These are phyloP conservation scores for Aporophyla lueneburgensis DNA, from an alignment of 2,888 invertebrate species.

Conservation along the genomic window DNA sequence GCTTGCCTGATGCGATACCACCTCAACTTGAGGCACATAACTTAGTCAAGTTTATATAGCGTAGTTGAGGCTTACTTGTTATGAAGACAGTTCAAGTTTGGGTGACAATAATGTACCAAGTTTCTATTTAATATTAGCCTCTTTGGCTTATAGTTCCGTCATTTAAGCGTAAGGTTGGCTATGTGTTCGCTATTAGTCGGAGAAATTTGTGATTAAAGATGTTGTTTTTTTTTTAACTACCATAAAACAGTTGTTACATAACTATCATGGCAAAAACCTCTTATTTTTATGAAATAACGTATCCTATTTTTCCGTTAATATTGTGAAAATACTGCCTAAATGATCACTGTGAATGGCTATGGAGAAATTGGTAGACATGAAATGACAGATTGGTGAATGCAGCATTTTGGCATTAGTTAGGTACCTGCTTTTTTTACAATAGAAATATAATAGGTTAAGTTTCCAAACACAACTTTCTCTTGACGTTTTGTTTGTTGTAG, in stretches of 20 bases:
- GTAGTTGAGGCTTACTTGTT: constrained; percentile 54
- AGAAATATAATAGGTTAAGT: too few relatives aligned
- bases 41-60: constrained; percentile 54
- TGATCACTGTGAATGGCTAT: too few relatives aligned
- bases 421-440: too few relatives aligned
- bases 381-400: too few relatives aligned
- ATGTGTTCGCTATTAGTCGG: constrained; percentile 9
- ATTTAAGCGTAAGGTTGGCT: constrained; percentile 30
- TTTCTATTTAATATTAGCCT: constrained; percentile 63
- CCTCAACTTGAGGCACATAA: constrained; percentile 52
- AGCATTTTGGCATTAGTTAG: too few relatives aligned
- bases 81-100: constrained; percentile 61
- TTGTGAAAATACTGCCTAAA: too few relatives aligned
- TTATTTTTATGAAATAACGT: too few relatives aligned
- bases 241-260: not conserved
- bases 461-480: too few relatives aligned
- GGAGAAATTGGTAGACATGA: too few relatives aligned
- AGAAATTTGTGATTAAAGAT: not conserved
- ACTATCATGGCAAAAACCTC: not conserved
- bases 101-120: constrained; percentile 64
- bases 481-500: too few relatives aligned
- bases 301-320: too few relatives aligned
- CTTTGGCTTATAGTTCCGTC: constrained; percentile 34
- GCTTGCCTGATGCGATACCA: constrained; percentile 42
- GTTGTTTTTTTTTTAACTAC: not conserved